Evolutionary conservation across 2,797 vertebrate genomes (phyloP).

Genomic region (Sebastes itinus): DNA sequence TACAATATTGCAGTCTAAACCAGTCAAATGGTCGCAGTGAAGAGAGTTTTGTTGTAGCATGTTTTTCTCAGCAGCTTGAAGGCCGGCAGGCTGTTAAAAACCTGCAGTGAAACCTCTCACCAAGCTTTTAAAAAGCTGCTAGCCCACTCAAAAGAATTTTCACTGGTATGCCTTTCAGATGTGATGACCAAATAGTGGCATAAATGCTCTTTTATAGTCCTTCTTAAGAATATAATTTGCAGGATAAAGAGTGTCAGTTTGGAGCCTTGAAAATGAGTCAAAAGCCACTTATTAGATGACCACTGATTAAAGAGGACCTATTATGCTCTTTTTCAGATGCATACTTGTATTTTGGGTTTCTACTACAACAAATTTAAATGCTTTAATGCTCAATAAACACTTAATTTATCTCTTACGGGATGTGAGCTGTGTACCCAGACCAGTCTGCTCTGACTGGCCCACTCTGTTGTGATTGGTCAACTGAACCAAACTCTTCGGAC

Average conservation of each 20-base stretch:
- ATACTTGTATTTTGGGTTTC: background rate
- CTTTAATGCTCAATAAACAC: background rate
- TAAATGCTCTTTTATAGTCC: background rate
- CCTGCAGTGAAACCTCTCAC: slow-evolving; percentile 26
- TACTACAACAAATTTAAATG: background rate
- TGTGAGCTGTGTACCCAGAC: too few species aligned
- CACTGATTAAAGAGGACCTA: background rate
- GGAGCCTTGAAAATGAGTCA: background rate
- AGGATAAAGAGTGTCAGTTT: background rate
- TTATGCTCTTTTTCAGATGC: background rate
- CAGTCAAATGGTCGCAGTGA: background rate
- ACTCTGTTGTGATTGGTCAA: too few species aligned
- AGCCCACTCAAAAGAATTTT: slow-evolving; percentile 11
- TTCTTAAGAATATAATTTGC: background rate
- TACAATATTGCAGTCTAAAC: background rate
- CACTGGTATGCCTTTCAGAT: background rate
- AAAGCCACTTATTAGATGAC: background rate
- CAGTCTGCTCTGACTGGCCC: too few species aligned
- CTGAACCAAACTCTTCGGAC: too few species aligned
- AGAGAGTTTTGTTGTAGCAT: background rate
- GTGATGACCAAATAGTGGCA: background rate
- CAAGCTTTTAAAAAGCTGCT: slow-evolving; percentile 29
- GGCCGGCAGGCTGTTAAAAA: slow-evolving; percentile 5
- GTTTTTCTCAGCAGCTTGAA: slow-evolving; percentile 8
- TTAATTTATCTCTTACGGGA: background rate